Evolutionary conservation across 64 coral and sea anemone species (phyloP).

Genomic region (Pocillopora damicornis): DNA sequence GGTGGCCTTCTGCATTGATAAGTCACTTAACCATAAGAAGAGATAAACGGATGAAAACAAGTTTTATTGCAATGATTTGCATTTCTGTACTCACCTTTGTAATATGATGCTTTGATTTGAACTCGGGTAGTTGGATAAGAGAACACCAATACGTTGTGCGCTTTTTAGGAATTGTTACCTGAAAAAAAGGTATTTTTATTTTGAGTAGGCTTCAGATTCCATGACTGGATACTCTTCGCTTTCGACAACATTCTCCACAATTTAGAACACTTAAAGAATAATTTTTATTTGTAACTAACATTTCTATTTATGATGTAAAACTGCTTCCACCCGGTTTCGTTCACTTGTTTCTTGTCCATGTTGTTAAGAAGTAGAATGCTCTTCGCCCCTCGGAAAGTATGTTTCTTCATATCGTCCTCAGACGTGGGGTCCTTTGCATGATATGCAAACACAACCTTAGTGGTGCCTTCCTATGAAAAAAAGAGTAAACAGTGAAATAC

Average conservation of each 20-base stretch:
- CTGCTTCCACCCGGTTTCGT: not conserved
- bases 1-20: too few species aligned
- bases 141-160: slow-evolving; percentile 63
- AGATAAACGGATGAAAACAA: too few species aligned
- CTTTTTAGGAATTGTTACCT: slow-evolving; percentile 23
- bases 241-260: too few species aligned
- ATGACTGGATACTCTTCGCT: too few species aligned
- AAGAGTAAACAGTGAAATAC: not conserved
- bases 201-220: too few species aligned
- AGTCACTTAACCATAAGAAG: too few species aligned
- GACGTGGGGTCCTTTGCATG: slow-evolving; percentile 45
- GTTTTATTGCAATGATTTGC: not conserved
- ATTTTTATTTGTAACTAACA: not conserved
- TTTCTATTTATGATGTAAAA: slow-evolving; percentile 30
- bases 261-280: too few species aligned
- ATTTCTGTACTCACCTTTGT: not conserved
- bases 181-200: not conserved
- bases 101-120: slow-evolving; percentile 47
- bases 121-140: slow-evolving; percentile 29
- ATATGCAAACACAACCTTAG: slow-evolving; percentile 58
- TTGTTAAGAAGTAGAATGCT: slow-evolving; percentile 52
- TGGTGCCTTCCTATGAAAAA: slow-evolving; percentile 40
- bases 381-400: slow-evolving; percentile 18
- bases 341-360: slow-evolving; percentile 11
- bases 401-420: not conserved